These are phyloP conservation scores for Bos indicus DNA, from an alignment of 2,113 vertebrate genomes.

Conservation along the genomic window DNA sequence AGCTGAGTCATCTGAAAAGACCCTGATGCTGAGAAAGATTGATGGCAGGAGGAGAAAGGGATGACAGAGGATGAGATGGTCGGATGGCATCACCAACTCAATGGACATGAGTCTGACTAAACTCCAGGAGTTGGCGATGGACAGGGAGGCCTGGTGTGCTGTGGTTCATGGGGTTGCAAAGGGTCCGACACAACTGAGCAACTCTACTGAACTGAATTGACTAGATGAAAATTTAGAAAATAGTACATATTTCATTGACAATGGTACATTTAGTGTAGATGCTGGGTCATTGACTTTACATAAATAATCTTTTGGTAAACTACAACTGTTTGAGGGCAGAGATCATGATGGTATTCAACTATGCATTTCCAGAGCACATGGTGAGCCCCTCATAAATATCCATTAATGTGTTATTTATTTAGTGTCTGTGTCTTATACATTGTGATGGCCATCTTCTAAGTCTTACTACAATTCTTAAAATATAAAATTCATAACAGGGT, in stretches of 20 bases:
- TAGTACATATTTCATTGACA: not conserved
- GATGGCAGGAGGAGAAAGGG: too few relatives aligned
- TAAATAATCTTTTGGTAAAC: not conserved
- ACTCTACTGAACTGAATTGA: too few relatives aligned
- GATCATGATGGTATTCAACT: not conserved
- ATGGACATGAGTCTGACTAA: too few relatives aligned
- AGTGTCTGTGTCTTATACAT: not conserved
- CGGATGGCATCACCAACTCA: too few relatives aligned
- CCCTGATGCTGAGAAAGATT: too few relatives aligned
- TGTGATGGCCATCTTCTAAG: not conserved
- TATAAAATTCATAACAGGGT: not conserved
- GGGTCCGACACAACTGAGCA: fast-evolving
- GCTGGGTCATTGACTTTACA: not conserved
- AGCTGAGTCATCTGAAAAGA: too few relatives aligned
- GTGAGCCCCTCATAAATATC: not conserved
- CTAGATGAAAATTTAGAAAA: not conserved
- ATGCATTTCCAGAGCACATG: not conserved
- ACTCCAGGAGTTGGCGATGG: too few relatives aligned
- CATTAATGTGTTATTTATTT: not conserved
- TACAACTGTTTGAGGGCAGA: not conserved
- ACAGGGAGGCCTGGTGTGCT: too few relatives aligned
- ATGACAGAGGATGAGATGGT: too few relatives aligned
- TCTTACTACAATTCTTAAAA: not conserved
- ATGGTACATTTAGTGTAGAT: not conserved
- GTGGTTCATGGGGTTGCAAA: too few relatives aligned